Evolutionary conservation across 2,888 invertebrate species (phyloP).

Genomic region (Sarcophaga caerulescens): DNA sequence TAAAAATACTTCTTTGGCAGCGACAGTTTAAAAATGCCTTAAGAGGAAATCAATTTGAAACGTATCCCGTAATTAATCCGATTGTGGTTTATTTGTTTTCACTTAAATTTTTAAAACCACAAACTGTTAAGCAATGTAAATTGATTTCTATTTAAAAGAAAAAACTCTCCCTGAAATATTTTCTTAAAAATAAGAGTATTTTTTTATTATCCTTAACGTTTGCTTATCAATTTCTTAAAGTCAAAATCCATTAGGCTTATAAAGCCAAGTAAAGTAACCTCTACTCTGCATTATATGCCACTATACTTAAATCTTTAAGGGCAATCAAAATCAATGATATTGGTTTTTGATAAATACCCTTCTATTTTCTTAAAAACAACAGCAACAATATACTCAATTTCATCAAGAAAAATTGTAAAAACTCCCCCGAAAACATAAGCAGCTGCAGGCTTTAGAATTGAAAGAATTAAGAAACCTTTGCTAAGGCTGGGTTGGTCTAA

Average conservation of each 20-base stretch:
- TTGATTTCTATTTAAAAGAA: constrained; percentile 2
- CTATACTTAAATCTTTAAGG: constrained; percentile 48
- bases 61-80: constrained; percentile 11
- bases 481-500: constrained; percentile 15
- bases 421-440: background rate
- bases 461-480: constrained; percentile 25
- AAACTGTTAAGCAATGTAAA: constrained; percentile 41
- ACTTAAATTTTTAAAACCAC: constrained; percentile 15
- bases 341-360: constrained; percentile 66
- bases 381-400: background rate
- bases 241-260: constrained; percentile 62
- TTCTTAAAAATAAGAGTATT: background rate
- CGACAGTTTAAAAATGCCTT: background rate
- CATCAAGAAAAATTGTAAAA: background rate
- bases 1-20: too few species aligned
- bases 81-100: constrained; percentile 23
- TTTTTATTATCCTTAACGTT: constrained; percentile 8
- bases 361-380: constrained; percentile 1
- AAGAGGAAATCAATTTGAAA: background rate
- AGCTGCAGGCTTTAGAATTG: constrained; percentile 51
- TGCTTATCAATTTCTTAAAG: constrained; percentile 59
- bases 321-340: constrained; percentile 69
- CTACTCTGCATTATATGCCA: background rate
- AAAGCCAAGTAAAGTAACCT: constrained; percentile 28
- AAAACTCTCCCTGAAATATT: constrained; percentile 14